These are phyloP conservation scores for Tribolium castaneum DNA, from an alignment of 1,140 invertebrate species.

Conservation along the genomic window DNA sequence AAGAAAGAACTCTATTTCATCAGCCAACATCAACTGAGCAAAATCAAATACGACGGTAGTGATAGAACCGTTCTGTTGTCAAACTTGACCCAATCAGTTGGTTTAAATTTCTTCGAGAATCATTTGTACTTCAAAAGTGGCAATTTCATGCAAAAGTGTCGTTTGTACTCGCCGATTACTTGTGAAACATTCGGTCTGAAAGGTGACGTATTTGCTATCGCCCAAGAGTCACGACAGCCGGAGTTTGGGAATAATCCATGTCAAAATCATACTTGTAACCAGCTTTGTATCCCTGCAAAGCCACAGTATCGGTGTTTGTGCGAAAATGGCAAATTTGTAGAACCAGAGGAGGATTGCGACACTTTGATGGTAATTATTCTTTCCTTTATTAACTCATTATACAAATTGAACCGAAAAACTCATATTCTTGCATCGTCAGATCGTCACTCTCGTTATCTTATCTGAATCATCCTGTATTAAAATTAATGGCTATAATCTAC, in stretches of 20 bases:
- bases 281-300: slow-evolving; percentile 68
- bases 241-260: slow-evolving; percentile 64
- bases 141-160: slow-evolving; percentile 67
- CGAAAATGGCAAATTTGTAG: slow-evolving; percentile 63
- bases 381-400: too few species aligned
- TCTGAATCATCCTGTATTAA: too few species aligned
- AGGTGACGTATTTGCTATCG: slow-evolving; percentile 68
- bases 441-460: too few species aligned
- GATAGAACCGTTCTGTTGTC: slow-evolving; percentile 65
- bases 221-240: slow-evolving; percentile 69
- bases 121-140: slow-evolving; percentile 69
- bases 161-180: slow-evolving; percentile 59
- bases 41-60: slow-evolving; percentile 73
- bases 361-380: background rate
- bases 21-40: slow-evolving; percentile 74
- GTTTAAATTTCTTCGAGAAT: slow-evolving; percentile 72
- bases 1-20: slow-evolving; percentile 76
- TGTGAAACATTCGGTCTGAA: slow-evolving; percentile 48
- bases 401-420: too few species aligned
- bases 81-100: slow-evolving; percentile 64
- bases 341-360: slow-evolving; percentile 58
- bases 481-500: too few species aligned
- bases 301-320: slow-evolving; percentile 68
- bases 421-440: too few species aligned
- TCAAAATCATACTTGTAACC: slow-evolving; percentile 64